These are phyloP conservation scores for Lophotis ruficrista DNA, from an alignment of 2,113 vertebrate genomes.

Conservation along the genomic window DNA sequence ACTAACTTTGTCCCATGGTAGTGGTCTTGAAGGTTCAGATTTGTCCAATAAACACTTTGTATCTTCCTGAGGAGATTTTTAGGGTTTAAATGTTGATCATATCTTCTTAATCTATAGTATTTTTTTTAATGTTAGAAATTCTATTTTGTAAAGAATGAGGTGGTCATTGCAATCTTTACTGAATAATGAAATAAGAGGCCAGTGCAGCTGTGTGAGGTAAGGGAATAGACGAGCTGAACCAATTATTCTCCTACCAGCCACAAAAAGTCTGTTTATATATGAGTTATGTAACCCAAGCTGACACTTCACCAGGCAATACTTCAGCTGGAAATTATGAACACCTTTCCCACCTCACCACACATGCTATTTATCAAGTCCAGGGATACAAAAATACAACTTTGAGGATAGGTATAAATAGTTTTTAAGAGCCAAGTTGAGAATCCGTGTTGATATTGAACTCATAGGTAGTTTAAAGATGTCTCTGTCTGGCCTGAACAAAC, in stretches of 20 bases:
- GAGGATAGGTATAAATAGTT: slow-evolving; percentile 58
- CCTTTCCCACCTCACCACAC: slow-evolving; percentile 42
- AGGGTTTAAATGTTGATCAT: not conserved
- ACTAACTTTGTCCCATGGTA: not conserved
- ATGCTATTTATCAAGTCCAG: slow-evolving; percentile 65
- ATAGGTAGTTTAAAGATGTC: not conserved
- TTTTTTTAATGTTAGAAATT: not conserved
- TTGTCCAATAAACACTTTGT: not conserved
- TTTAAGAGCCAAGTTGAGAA: slow-evolving; percentile 38
- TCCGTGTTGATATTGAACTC: not conserved
- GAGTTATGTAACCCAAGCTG: slow-evolving; percentile 73
- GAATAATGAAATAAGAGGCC: slow-evolving; percentile 60
- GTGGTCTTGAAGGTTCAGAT: not conserved
- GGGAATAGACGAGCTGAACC: slow-evolving; percentile 57
- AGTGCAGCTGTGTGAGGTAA: slow-evolving; percentile 33
- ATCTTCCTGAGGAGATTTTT: not conserved
- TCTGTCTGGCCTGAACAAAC: not conserved
- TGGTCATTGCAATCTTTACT: slow-evolving; percentile 47
- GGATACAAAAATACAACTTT: slow-evolving; percentile 59
- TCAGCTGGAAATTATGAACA: slow-evolving; percentile 66
- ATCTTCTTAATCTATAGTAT: not conserved
- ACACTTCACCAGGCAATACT: slow-evolving; percentile 61
- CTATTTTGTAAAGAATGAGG: not conserved
- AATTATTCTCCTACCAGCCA: slow-evolving; percentile 68
- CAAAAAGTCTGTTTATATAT: slow-evolving; percentile 71